A percentile compares a stretch with the other conserved stretches of the same genome.
These are phyloP conservation scores for Platycercus adscitus DNA, from an alignment of 2,113 vertebrate genomes.

Conservation along the genomic window DNA sequence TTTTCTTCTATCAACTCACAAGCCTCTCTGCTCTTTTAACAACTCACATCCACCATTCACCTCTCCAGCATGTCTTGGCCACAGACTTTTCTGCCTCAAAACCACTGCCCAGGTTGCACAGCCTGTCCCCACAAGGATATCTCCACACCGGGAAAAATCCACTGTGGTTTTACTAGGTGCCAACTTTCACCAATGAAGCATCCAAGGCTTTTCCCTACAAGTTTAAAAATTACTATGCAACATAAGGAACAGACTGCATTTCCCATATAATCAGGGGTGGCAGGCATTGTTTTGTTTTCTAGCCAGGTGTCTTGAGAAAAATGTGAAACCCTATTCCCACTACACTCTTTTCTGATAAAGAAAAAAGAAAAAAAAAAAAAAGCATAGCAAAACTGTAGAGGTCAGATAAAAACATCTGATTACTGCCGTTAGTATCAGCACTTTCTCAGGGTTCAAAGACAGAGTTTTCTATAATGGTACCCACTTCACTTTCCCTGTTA, in stretches of 20 bases:
- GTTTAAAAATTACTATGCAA: not conserved
- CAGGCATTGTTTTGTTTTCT: not conserved
- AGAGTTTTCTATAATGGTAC: not conserved
- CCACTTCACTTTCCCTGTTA: not conserved
- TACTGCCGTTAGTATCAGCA: not conserved
- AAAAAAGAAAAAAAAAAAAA: not conserved
- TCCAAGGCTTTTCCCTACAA: not conserved
- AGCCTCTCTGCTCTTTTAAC: not conserved
- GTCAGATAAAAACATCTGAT: not conserved
- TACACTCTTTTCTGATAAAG: not conserved
- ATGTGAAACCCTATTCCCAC: not conserved
- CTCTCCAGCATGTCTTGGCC: fast-evolving
- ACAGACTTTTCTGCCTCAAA: not conserved
- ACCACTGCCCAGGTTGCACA: not conserved
- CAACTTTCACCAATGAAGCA: not conserved
- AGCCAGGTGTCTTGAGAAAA: not conserved
- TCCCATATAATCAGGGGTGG: not conserved
- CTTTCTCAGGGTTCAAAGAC: not conserved
- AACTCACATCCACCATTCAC: not conserved
- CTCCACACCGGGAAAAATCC: not conserved
- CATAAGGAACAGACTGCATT: not conserved
- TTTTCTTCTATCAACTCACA: too few species aligned
- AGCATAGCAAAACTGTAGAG: not conserved
- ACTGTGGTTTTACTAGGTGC: not conserved
- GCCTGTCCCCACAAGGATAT: not conserved